Conservation (phyloP, 2,797 vertebrate species). For the Tenualosa ilisha region DNA sequence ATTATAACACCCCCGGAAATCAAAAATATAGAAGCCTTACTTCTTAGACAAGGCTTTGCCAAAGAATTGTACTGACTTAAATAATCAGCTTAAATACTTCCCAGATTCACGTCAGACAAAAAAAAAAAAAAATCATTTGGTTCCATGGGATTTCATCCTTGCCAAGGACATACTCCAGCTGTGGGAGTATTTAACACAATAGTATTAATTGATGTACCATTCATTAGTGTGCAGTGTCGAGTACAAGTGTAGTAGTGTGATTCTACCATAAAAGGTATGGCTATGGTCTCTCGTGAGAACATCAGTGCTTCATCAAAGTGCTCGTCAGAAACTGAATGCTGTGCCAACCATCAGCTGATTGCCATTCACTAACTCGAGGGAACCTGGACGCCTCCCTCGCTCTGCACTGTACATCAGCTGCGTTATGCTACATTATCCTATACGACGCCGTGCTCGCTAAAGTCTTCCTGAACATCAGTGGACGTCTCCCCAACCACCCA, state of each 20-base stretch:
- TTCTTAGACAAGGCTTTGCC: not conserved
- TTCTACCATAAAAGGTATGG: not conserved
- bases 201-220: slow-evolving; percentile 47
- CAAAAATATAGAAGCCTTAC: slow-evolving; percentile 28
- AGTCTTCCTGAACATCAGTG: not conserved
- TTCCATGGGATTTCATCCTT: not conserved
- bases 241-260: not conserved
- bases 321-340: not conserved
- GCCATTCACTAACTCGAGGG: not conserved
- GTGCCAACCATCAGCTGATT: slow-evolving; percentile 14
- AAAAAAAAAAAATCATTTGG: not conserved
- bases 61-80: slow-evolving; percentile 27
- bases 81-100: not conserved
- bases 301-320: slow-evolving; percentile 24
- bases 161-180: not conserved
- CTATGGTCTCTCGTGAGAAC: slow-evolving; percentile 10
- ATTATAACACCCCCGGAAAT: slow-evolving; percentile 46
- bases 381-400: not conserved
- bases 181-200: slow-evolving; percentile 10
- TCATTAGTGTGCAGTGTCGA: slow-evolving; percentile 40
- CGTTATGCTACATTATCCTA: slow-evolving; percentile 15
- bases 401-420: not conserved
- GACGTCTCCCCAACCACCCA: not conserved
- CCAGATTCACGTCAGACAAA: not conserved
- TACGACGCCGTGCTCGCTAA: not conserved